A percentile compares a stretch with the other conserved stretches of the same genome.
phyloP scores from a whole-genome alignment of 2,888 invertebrate genomes.

The Hydrotaea diabolus region DNA sequence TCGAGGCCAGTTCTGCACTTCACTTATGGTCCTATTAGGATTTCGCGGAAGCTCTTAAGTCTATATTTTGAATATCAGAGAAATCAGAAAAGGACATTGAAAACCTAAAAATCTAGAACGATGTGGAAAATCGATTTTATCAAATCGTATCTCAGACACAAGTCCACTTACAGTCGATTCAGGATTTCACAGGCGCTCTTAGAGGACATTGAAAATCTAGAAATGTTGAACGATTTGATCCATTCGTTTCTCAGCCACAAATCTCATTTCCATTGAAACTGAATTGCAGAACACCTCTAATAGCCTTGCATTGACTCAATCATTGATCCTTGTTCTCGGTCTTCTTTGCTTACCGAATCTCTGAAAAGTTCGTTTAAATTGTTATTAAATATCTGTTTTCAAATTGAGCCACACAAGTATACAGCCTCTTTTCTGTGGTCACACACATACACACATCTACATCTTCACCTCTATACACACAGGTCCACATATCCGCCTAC shows the following conservation, averaged over 20 bases:
- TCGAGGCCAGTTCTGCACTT: not conserved
- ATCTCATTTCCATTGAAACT: not conserved
- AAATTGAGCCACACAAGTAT: not conserved
- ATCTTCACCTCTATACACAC: not conserved
- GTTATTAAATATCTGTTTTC: not conserved
- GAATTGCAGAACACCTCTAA: not conserved
- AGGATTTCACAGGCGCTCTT: no score
- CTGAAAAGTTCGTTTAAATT: not conserved
- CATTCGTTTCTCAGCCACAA: not conserved
- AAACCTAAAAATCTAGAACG: no score
- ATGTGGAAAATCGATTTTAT: no score
- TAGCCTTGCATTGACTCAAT: not conserved
- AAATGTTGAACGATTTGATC: not conserved
- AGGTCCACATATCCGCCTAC: not conserved
- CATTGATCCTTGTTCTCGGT: not conserved
- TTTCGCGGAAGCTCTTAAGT: no score
- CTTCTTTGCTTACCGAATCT: not conserved
- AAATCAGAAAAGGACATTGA: no score
- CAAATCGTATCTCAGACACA: no score
- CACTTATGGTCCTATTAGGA: no score
- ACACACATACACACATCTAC: not conserved
- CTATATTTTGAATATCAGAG: no score
- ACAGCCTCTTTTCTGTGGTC: not conserved
- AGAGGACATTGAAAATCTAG: not conserved
- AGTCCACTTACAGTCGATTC: no score